Base-by-base conservation (phyloP, 2,888 invertebrate species). In the Tetheella fluctuosa region DNA sequence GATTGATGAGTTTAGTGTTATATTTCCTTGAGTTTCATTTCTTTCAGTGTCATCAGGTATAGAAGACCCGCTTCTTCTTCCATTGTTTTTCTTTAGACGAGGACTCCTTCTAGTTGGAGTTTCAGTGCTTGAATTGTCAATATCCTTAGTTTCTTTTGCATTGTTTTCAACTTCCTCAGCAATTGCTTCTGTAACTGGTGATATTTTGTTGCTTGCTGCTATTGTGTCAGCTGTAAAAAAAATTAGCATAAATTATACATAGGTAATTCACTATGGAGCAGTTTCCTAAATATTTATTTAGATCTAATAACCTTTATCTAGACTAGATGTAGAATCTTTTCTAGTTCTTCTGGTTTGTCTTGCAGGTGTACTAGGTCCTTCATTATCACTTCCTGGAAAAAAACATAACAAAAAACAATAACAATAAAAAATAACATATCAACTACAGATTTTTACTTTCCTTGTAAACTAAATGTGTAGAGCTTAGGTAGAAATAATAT, bases 331-430 rank as follows among this genome's bases (percentile, higher is more conserved):
- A 4, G 91, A 93, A 67, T 89, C 85, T 64, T 86, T 91, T 59
- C 88, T 83, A 13, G 88, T 87, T 65, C 84, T 80, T 67, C 88
- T 82, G 5, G 79, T 80, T 64, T 77, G 77, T 64, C 81, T 81
- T 10, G 68, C 78, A 42, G 92, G 90, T 61, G 91, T 90, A 3
- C 76, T 39, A 34, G 84, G 67, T 37, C 83, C 66, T 75, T 91
- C 92, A 71, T 72, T 87, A 59, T 92, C 92, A 80, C 91, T 91
- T n/a, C 88, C 92, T 93, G 20, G 7, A 48, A 48, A 20, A 20
- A 17, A n/a, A n/a, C n/a, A n/a, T n/a, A n/a, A n/a, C n/a, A n/a
- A n/a, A n/a, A n/a, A n/a, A n/a, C n/a, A n/a, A n/a, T n/a, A n/a
- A n/a, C n/a, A n/a, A n/a, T n/a, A n/a, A n/a, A 15, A 58, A 53